Conservation (phyloP, 2,888 invertebrate species). For the Pseudococcus longispinus region DNA sequence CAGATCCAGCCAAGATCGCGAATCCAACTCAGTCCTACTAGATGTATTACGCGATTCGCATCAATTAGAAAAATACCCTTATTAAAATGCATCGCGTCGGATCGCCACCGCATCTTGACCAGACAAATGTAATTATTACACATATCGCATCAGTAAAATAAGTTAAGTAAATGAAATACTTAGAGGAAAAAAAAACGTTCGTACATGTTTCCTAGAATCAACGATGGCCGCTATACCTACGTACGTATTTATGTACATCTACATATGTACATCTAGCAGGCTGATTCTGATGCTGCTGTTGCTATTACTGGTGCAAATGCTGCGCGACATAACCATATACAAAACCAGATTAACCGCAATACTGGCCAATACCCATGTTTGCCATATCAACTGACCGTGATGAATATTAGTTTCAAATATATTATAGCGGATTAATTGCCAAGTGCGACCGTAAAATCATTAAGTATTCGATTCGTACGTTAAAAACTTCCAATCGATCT, state of each 20-base stretch:
- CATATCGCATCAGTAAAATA: conserved; percentile 11
- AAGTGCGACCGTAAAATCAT: too few species aligned
- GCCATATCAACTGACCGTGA: background rate
- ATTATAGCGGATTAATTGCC: too few species aligned
- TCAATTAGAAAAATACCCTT: background rate
- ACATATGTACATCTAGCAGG: too few species aligned
- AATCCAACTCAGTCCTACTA: background rate
- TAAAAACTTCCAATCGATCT: too few species aligned
- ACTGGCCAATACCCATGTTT: conserved; percentile 26
- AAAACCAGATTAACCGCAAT: conserved; percentile 46
- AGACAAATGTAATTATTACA: conserved; percentile 38
- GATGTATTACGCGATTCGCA: background rate
- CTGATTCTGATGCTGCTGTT: background rate
- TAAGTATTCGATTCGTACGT: too few species aligned
- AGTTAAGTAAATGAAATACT: background rate
- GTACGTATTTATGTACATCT: background rate
- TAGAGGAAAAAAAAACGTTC: background rate
- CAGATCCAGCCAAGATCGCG: background rate
- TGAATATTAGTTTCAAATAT: background rate
- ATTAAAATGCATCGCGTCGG: conserved; percentile 23
- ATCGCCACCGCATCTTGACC: background rate
- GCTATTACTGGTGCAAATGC: background rate
- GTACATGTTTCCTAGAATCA: conserved; percentile 13
- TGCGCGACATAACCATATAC: background rate
- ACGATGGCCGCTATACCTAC: background rate